phyloP scores from a whole-genome alignment of 2,888 invertebrate species.

The Cheilosia impressa region DNA sequence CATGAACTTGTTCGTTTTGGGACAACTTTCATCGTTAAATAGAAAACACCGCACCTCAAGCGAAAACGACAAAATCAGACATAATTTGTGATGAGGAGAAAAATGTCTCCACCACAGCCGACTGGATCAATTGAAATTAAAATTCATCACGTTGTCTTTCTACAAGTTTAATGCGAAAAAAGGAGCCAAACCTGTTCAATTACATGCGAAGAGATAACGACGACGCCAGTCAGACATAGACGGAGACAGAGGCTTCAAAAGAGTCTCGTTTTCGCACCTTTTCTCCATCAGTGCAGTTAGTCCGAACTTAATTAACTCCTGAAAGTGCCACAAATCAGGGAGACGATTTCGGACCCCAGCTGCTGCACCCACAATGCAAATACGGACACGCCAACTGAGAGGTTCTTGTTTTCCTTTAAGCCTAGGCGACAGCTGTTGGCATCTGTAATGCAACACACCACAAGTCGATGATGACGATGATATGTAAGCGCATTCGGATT shows the following conservation, averaged over 20 bases:
- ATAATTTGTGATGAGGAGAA: not conserved
- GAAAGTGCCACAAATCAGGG: conserved; percentile 23
- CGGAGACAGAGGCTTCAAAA: not conserved
- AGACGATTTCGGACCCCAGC: conserved; percentile 50
- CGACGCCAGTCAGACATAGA: conserved; percentile 32
- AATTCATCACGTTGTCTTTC: conserved; percentile 59
- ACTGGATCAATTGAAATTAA: conserved; percentile 55
- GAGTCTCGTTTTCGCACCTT: conserved; percentile 59
- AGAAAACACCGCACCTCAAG: not conserved
- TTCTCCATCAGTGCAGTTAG: conserved; percentile 12
- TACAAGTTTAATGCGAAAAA: conserved; percentile 52
- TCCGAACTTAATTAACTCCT: conserved; percentile 43
- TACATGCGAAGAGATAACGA: conserved; percentile 31
- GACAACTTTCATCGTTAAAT: conserved; percentile 39
- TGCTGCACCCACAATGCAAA: conserved; percentile 72
- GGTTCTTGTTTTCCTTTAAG: conserved; percentile 5
- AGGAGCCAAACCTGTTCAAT: conserved; percentile 69
- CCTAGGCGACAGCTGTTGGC: conserved; percentile 59
- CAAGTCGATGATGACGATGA: conserved; percentile 18
- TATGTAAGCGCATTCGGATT: conserved; percentile 39
- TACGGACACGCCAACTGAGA: conserved; percentile 3
- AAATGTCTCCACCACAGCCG: conserved; percentile 8
- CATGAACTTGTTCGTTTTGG: conserved; percentile 37
- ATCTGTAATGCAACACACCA: conserved; percentile 26
- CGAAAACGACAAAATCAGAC: not conserved